Evolutionary conservation across 2,888 invertebrate species (phyloP).

Genomic region (Calephelis perditalis): DNA sequence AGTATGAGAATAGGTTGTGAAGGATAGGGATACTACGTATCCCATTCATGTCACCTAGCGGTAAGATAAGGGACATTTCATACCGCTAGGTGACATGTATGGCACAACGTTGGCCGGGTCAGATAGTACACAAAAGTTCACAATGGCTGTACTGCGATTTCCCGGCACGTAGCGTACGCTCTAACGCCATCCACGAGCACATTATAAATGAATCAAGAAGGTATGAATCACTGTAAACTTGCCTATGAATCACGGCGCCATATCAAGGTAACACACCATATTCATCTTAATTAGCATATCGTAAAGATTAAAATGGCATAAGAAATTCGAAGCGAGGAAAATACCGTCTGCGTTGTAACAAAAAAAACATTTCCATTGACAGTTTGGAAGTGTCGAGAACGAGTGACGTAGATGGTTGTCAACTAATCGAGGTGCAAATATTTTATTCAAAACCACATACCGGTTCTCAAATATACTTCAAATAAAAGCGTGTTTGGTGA

Average conservation of each 20-base stretch:
- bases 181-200: conserved; percentile 5
- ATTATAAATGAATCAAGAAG: conserved; percentile 24
- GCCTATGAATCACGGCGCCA: conserved; percentile 28
- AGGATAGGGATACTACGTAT: too few relatives aligned
- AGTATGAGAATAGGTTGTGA: too few relatives aligned
- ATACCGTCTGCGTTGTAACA: conserved; percentile 14
- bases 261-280: conserved; percentile 25
- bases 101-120: too few relatives aligned
- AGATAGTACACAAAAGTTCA: too few relatives aligned
- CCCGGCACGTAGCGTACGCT: not conserved
- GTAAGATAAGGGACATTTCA: too few relatives aligned
- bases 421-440: not conserved
- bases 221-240: conserved; percentile 30
- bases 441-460: too few relatives aligned
- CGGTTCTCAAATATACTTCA: too few relatives aligned
- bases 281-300: conserved; percentile 17
- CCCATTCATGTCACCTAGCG: too few relatives aligned
- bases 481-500: too few relatives aligned
- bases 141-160: not conserved
- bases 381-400: conserved; percentile 10
- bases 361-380: conserved; percentile 8
- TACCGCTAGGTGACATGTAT: too few relatives aligned
- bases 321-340: not conserved
- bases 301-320: conserved; percentile 16
- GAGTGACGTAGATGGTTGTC: not conserved